phyloP scores from a whole-genome alignment of 2,113 vertebrate species.

The Silurus meridionalis region DNA sequence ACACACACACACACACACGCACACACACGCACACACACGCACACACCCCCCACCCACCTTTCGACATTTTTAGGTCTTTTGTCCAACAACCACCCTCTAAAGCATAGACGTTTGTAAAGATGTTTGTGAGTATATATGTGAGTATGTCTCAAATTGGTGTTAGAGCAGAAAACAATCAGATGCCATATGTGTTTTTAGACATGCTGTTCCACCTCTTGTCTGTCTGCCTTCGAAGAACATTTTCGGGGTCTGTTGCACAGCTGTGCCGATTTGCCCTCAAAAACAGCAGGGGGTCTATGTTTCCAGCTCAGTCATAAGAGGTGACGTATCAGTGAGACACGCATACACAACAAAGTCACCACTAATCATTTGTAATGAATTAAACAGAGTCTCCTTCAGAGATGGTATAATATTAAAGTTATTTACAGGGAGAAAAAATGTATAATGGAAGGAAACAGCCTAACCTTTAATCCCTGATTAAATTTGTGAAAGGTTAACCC shows the following conservation, averaged over 20 bases:
- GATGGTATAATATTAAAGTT: not conserved
- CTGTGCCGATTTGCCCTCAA: conserved; percentile 44
- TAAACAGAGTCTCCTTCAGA: not conserved
- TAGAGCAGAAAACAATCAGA: conserved; percentile 19
- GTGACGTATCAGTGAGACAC: conserved; percentile 69
- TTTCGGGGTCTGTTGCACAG: conserved; percentile 54
- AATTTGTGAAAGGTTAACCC: not conserved
- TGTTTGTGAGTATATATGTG: not conserved
- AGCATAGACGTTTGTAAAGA: conserved; percentile 21
- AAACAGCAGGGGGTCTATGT: conserved; percentile 59
- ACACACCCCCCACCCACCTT: conserved; percentile 41
- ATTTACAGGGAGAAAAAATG: too few relatives aligned
- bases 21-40: too few relatives aligned
- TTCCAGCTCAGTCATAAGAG: conserved; percentile 68
- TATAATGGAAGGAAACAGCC: not conserved
- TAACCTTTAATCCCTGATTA: not conserved
- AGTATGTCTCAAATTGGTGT: conserved; percentile 31
- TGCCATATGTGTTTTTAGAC: conserved; percentile 25
- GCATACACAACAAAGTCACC: conserved; percentile 18
- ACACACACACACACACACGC: not conserved
- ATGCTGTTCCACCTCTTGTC: conserved; percentile 31
- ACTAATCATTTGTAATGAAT: not conserved
- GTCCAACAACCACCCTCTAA: conserved; percentile 17
- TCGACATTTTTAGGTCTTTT: conserved; percentile 30
- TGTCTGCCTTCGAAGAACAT: conserved; percentile 38